Conservation (phyloP, 2,113 vertebrate species). For the Oceanites oceanicus region DNA sequence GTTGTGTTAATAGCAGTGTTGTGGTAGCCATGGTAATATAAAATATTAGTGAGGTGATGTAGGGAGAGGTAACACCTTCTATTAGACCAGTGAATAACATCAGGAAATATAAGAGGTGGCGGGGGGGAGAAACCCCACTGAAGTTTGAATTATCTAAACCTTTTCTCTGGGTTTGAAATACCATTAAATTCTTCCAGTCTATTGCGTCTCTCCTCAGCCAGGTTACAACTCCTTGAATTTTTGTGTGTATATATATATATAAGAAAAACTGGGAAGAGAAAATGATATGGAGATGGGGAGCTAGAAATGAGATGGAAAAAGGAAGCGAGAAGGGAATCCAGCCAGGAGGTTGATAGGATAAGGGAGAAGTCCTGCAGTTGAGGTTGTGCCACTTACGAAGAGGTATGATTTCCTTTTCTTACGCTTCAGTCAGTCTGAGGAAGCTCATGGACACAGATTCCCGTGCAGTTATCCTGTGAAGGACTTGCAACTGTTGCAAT, state of each 20-base stretch:
- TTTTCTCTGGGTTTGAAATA: neutral
- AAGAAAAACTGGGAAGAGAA: neutral
- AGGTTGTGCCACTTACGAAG: neutral
- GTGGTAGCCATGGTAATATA: conserved; percentile 61
- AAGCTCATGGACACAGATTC: neutral
- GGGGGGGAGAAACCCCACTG: rapidly evolving
- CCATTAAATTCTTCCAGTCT: neutral
- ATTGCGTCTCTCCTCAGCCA: neutral
- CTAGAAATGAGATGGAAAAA: neutral
- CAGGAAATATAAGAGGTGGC: neutral
- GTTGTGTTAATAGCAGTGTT: conserved; percentile 49
- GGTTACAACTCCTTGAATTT: neutral
- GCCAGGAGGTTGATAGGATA: neutral
- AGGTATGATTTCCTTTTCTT: neutral
- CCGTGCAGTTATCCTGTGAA: neutral
- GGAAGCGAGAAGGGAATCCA: neutral
- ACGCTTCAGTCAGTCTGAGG: neutral
- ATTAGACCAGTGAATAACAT: neutral
- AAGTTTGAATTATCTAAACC: neutral
- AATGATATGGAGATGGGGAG: neutral
- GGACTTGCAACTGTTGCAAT: neutral
- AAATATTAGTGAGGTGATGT: conserved; percentile 7
- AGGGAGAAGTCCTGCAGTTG: neutral
- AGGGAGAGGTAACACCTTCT: neutral
- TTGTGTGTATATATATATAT: no score